phyloP scores from a whole-genome alignment of 2,797 vertebrate species.

The Cuniculus paca region DNA sequence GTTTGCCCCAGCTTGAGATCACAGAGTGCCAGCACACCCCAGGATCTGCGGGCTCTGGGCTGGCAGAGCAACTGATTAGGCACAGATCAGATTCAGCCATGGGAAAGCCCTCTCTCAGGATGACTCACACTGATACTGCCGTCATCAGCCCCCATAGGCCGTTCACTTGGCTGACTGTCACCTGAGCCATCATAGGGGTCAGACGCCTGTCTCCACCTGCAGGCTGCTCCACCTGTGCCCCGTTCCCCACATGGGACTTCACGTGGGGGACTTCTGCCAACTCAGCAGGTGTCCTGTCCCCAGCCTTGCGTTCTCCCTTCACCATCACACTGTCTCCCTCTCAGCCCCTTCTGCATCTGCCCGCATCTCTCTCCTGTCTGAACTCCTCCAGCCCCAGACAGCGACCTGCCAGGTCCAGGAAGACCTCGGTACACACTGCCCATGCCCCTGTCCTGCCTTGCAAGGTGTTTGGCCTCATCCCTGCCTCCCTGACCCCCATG shows the following conservation, averaged over 20 bases:
- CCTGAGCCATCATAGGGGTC: not conserved
- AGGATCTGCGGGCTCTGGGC: not conserved
- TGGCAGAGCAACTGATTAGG: accelerated
- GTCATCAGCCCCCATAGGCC: not conserved
- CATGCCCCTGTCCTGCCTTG: not conserved
- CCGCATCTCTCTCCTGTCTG: not conserved
- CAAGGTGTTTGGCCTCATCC: no score
- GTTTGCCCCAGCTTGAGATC: not conserved
- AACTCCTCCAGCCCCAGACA: not conserved
- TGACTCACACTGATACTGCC: accelerated
- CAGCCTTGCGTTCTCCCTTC: not conserved
- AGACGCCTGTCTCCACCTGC: not conserved
- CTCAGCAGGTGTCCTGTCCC: accelerated
- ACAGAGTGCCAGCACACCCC: accelerated
- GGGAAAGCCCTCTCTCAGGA: not conserved
- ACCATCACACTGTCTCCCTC: accelerated
- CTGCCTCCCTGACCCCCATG: not conserved
- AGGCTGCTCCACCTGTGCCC: not conserved
- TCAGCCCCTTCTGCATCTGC: not conserved
- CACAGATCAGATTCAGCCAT: accelerated
- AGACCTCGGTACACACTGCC: no score
- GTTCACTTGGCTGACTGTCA: no score
- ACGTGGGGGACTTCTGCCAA: accelerated
- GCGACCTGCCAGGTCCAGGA: not conserved
- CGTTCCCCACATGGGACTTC: accelerated